phyloP scores from a whole-genome alignment of 2,797 vertebrate species.

The Decapterus maruadsi region DNA sequence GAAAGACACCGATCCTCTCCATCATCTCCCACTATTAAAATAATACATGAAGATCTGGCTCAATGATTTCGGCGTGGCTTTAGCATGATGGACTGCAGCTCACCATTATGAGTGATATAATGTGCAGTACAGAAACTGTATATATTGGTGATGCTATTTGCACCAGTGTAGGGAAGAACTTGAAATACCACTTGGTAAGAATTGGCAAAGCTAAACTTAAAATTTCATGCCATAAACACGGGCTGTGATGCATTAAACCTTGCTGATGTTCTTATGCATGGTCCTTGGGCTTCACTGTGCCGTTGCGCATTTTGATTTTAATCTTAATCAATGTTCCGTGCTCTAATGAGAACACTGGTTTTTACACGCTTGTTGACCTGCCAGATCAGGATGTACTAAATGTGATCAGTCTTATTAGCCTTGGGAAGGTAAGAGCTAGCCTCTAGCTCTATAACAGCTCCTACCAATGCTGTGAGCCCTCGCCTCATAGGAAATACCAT shows the following conservation, averaged over 20 bases:
- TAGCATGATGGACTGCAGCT: constrained; percentile 3
- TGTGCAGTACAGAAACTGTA: background rate
- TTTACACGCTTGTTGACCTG: constrained; percentile 80
- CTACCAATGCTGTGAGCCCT: background rate
- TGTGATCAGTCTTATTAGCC: constrained; percentile 77
- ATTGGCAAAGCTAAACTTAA: constrained; percentile 35
- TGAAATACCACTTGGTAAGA: constrained; percentile 19
- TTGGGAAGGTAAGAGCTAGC: constrained; percentile 59
- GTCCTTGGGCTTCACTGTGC: constrained; percentile 63
- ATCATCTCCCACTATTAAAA: constrained; percentile 20
- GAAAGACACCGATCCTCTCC: constrained; percentile 32
- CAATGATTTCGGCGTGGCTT: background rate
- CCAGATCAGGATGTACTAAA: constrained; percentile 71
- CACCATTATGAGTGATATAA: background rate
- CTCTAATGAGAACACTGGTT: constrained; percentile 81
- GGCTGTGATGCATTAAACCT: constrained; percentile 56
- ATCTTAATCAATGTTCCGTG: constrained; percentile 83
- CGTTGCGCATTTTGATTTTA: constrained; percentile 74
- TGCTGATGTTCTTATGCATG: constrained; percentile 57
- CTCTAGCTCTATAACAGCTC: constrained; percentile 31
- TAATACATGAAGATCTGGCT: constrained; percentile 1
- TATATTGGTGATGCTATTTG: background rate
- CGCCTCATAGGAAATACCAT: background rate
- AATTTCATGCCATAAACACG: constrained; percentile 40
- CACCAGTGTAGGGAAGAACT: background rate